Conservation (phyloP, 2,113 vertebrate genomes). For the Todiramphus chloris region DNA sequence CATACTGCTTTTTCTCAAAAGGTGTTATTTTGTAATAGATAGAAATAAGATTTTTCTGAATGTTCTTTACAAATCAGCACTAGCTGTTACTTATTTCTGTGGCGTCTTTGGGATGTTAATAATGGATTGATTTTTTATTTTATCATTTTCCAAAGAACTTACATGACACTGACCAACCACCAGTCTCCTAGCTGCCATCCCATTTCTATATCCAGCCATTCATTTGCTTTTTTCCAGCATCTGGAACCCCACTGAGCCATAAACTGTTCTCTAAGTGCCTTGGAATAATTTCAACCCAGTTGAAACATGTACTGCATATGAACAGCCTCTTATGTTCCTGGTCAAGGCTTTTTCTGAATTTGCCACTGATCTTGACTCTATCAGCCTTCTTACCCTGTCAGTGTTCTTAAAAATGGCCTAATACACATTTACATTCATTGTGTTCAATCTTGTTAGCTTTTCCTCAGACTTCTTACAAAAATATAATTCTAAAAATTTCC, state of each 20-base stretch:
- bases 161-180: background rate
- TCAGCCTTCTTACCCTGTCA: background rate
- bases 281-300: background rate
- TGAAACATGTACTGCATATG: background rate
- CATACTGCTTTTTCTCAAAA: background rate
- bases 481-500: background rate
- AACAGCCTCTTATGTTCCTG: background rate
- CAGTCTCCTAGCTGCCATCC: background rate
- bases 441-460: background rate
- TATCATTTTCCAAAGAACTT: background rate
- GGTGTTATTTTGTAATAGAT: background rate
- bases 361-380: background rate
- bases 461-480: background rate
- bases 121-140: background rate
- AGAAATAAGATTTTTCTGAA: background rate
- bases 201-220: background rate
- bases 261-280: background rate
- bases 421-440: rapidly evolving
- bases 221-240: background rate
- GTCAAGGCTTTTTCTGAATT: background rate
- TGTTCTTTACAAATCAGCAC: background rate
- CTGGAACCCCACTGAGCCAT: background rate
- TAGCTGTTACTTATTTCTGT: background rate
- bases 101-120: background rate
- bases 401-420: background rate